These are phyloP conservation scores for Drosophila conformis DNA, from an alignment of 2,888 invertebrate species.

Conservation along the genomic window DNA sequence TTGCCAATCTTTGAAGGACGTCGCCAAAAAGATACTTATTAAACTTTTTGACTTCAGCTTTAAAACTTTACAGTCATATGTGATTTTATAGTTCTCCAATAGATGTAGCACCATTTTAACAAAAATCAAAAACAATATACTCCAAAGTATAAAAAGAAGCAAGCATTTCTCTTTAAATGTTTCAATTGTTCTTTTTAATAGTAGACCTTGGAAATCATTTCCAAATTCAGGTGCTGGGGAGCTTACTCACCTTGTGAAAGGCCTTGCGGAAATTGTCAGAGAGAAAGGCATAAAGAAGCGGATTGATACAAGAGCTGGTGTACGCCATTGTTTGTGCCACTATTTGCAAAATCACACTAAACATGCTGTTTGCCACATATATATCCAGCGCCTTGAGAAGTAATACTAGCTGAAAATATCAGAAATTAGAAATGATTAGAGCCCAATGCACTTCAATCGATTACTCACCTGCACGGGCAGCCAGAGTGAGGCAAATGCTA, in stretches of 20 bases:
- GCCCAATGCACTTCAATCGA: too few species aligned
- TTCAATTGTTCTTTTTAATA: constrained; percentile 21
- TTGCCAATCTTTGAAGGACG: not conserved
- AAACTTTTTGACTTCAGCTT: not conserved
- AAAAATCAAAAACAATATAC: not conserved
- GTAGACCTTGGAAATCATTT: not conserved
- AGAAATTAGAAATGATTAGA: not conserved
- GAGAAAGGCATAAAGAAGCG: constrained; percentile 96
- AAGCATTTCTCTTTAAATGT: constrained; percentile 43
- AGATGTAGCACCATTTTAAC: not conserved
- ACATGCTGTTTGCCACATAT: constrained; percentile 84
- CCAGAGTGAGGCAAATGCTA: constrained; percentile 98
- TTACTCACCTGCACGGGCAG: constrained; percentile 93
- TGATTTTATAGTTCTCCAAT: not conserved
- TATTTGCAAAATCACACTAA: constrained; percentile 90
- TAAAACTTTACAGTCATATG: not conserved
- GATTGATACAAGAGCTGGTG: constrained; percentile 97
- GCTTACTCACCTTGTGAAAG: constrained; percentile 88
- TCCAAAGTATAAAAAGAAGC: constrained; percentile 17
- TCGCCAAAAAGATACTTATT: too few species aligned
- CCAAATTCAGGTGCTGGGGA: not conserved
- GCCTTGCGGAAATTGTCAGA: constrained; percentile 97
- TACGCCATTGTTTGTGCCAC: constrained; percentile 93
- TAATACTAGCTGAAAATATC: constrained; percentile 89
- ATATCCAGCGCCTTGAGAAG: constrained; percentile 89